Base-by-base conservation (phyloP, 1,140 invertebrate species). In the Drosophila oshimai region DNA sequence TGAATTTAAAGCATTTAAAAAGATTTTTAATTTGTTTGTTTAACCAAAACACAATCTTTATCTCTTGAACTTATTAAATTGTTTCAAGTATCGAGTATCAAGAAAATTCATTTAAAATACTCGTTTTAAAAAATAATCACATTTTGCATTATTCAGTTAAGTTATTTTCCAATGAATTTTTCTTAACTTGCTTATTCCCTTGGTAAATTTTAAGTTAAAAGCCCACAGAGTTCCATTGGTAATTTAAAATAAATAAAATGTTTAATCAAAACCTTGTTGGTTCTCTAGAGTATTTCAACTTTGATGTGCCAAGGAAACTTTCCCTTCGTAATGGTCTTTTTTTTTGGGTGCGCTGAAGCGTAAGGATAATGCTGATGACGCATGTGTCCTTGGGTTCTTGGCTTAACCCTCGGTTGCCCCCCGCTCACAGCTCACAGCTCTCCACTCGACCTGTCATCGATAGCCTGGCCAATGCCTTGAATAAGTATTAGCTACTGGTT, bases 351-450 rank as follows among this genome's bases (percentile, higher is more conserved):
- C 79, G 51, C 44, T 78, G 46, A 78, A 83, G 79, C 60, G 62
- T 70, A 64, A 55, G 79, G 54, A 64, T 70, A 73, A 67, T 70
- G 79, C 55, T 69, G 68, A 73, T 62, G 75, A 78, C 61, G 73
- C 28, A 58, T 54, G 33, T 49, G 65, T 76, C 39, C 34, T 57
- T 57, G 39, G 39, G 55, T 54, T n/a, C 33, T 7, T 13, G 26
- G 13, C 36, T 34, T 42, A 39, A 31, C 44, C 44, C 37, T 7
- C 28, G 18, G 53, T 22, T 29, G 51, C 33, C 37, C 24, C 29
- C 29, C 4, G 3, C 6, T 13, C 26, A 15, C 39, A 12, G 20
- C 36, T 54, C 44, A 33, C 53, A 33, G 49, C 36, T 18, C 41
- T 31, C 37, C 68, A 37, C 37, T 28, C 46, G 65, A 60, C 68